These are phyloP conservation scores for Seriola aureovittata DNA, from an alignment of 2,113 vertebrate species.

Conservation along the genomic window DNA sequence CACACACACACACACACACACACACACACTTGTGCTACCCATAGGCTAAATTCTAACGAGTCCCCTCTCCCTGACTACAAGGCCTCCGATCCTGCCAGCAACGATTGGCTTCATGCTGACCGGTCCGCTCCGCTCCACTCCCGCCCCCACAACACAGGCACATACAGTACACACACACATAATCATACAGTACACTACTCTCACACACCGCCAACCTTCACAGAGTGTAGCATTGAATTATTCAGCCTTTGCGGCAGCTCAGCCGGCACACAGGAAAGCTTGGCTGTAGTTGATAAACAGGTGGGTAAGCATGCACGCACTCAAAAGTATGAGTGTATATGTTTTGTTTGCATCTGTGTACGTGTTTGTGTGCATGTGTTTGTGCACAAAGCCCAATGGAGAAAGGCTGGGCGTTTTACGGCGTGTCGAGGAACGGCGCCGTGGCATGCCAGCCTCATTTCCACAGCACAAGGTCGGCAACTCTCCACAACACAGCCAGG, in stretches of 20 bases:
- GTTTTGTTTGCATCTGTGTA: not conserved
- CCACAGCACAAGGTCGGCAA: conserved; percentile 62
- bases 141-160: conserved; percentile 25
- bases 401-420: conserved; percentile 30
- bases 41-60: conserved; percentile 75
- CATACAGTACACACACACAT: conserved; percentile 49
- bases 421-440: conserved; percentile 36
- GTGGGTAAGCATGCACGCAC: conserved; percentile 50
- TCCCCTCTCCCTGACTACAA: conserved; percentile 63
- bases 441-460: conserved; percentile 49
- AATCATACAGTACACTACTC: conserved; percentile 42
- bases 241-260: conserved; percentile 71
- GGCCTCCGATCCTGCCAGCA: conserved; percentile 77
- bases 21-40: conserved; percentile 43
- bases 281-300: conserved; percentile 62
- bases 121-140: conserved; percentile 45
- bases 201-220: conserved; percentile 56
- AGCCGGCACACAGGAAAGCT: conserved; percentile 26
- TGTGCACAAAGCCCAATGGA: conserved; percentile 47
- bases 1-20: conserved; percentile 29
- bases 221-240: conserved; percentile 75
- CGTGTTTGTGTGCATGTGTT: conserved; percentile 1
- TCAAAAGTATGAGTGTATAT: conserved; percentile 18
- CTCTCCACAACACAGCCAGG: conserved; percentile 30
- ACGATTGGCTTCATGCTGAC: conserved; percentile 76